Conservation (phyloP, 2,888 invertebrate species). For the Acleris laterana region DNA sequence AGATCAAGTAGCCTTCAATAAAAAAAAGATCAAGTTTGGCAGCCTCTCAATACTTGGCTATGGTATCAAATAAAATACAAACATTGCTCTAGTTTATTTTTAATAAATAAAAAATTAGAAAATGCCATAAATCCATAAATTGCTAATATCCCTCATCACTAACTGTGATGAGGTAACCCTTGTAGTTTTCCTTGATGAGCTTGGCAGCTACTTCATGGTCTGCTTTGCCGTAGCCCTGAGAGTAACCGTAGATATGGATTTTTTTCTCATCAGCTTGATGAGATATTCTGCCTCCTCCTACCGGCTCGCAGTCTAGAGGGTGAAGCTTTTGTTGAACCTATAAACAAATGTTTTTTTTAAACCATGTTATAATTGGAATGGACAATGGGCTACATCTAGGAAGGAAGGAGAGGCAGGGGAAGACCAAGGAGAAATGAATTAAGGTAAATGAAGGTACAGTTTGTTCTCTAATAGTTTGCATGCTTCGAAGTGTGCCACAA, state of each 20-base stretch:
- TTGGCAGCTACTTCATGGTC: slow-evolving; percentile 92
- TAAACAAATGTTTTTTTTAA: slow-evolving; percentile 31
- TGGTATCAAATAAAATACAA: background rate
- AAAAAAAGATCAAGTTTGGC: too few species aligned
- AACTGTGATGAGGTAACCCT: slow-evolving; percentile 90
- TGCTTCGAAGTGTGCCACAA: too few species aligned
- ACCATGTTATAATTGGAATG: too few species aligned
- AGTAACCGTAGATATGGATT: slow-evolving; percentile 96
- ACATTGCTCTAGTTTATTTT: background rate
- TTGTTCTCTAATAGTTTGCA: too few species aligned
- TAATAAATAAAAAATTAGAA: slow-evolving; percentile 20
- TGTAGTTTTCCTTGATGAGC: slow-evolving; percentile 89
- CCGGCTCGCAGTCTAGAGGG: slow-evolving; percentile 89
- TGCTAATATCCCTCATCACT: slow-evolving; percentile 93
- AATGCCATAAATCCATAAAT: background rate
- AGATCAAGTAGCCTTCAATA: too few species aligned
- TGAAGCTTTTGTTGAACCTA: slow-evolving; percentile 72
- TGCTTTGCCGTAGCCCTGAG: slow-evolving; percentile 95
- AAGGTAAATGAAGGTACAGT: too few species aligned
- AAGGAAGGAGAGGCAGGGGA: too few species aligned
- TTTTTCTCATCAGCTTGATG: slow-evolving; percentile 91
- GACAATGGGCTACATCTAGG: too few species aligned
- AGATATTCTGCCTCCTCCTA: slow-evolving; percentile 96
- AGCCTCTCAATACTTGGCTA: too few species aligned
- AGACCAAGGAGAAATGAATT: too few species aligned